Percentiles rank a stretch among this genome's conserved stretches.
phyloP scores from a whole-genome alignment of 2,113 vertebrate genomes.

The Sclerurus mexicanus region DNA sequence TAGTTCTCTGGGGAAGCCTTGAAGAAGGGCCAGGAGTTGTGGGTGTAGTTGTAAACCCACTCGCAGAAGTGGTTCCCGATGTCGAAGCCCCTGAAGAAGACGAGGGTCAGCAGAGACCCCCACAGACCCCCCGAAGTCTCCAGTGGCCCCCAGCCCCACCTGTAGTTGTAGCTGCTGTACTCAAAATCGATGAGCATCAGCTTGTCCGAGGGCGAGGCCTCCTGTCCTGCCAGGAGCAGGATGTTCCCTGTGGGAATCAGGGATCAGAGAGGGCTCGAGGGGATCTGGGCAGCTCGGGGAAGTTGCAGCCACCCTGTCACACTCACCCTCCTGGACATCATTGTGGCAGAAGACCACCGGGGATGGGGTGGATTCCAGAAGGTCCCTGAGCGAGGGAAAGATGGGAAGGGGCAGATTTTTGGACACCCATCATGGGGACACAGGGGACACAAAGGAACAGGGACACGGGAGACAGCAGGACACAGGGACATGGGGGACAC shows the following conservation, averaged over 20 bases:
- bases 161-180: slow-evolving; percentile 97
- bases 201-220: slow-evolving; percentile 58
- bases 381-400: slow-evolving; percentile 60
- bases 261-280: too few species aligned
- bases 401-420: not conserved
- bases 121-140: not conserved
- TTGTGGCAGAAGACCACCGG: slow-evolving; percentile 96
- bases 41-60: slow-evolving; percentile 90
- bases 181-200: slow-evolving; percentile 97
- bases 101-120: not conserved
- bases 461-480: not conserved
- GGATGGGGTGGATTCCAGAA: slow-evolving; percentile 83
- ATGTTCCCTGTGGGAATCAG: slow-evolving; percentile 81
- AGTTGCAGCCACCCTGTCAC: not conserved
- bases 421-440: not conserved
- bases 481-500: not conserved
- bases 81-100: slow-evolving; percentile 85
- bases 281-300: not conserved
- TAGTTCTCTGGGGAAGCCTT: slow-evolving; percentile 80
- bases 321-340: slow-evolving; percentile 92
- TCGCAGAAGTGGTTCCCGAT: slow-evolving; percentile 94
- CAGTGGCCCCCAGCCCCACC: slow-evolving; percentile 9
- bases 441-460: too few species aligned
- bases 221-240: slow-evolving; percentile 75
- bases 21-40: slow-evolving; percentile 83